A percentile compares a stretch with the other conserved stretches of the same genome.
phyloP scores from a whole-genome alignment of 2,888 invertebrate species.

The Colletes collaris region DNA sequence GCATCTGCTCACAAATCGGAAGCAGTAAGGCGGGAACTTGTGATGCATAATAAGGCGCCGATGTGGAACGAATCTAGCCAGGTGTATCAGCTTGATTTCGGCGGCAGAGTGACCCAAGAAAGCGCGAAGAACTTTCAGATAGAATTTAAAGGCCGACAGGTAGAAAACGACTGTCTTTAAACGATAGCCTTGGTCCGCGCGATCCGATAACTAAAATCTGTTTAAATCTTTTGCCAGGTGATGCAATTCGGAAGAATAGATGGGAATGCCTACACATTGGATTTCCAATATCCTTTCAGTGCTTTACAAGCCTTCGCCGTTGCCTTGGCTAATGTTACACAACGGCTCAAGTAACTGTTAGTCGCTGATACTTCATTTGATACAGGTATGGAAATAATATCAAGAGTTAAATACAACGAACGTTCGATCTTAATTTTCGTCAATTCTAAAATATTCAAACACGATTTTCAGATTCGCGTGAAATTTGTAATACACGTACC shows the following conservation, averaged over 20 bases:
- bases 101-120: conserved; percentile 99
- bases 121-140: conserved; percentile 99
- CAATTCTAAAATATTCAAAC: too few species aligned
- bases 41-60: conserved; percentile 98
- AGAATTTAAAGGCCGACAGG: conserved; percentile 98
- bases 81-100: conserved; percentile 99
- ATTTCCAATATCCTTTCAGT: conserved; percentile 99
- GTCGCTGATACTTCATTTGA: conserved; percentile 70
- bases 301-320: conserved; percentile 99
- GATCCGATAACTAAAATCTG: neutral
- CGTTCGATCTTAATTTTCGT: too few species aligned
- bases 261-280: conserved; percentile 98
- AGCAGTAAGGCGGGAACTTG: conserved; percentile 87
- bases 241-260: conserved; percentile 99
- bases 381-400: conserved; percentile 67
- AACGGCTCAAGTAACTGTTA: conserved; percentile 91
- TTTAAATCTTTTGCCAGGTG: conserved; percentile 87
- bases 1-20: conserved; percentile 75
- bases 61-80: conserved; percentile 99
- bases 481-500: conserved; percentile 70
- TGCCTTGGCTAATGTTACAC: conserved; percentile 97
- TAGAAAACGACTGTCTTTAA: conserved; percentile 78
- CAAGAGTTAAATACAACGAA: neutral
- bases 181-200: too few species aligned
- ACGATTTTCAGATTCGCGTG: conserved; percentile 68